These are phyloP conservation scores for Catonia carolina DNA, from an alignment of 2,888 invertebrate species.

Conservation along the genomic window DNA sequence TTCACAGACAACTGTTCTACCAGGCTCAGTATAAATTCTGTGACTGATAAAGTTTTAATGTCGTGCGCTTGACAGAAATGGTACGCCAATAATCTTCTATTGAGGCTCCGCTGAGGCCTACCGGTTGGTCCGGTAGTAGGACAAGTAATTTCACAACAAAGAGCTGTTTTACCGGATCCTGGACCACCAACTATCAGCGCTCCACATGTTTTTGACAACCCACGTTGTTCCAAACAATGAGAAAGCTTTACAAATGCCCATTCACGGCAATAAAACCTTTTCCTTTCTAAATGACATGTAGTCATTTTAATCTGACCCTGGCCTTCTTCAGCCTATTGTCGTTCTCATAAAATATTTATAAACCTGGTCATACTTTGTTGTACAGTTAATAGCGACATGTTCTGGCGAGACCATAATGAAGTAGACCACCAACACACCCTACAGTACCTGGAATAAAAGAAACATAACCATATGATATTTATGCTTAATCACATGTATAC, in stretches of 20 bases:
- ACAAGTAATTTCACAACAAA: constrained; percentile 71
- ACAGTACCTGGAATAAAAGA: too few species aligned
- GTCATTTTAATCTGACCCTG: constrained; percentile 22
- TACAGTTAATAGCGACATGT: too few species aligned
- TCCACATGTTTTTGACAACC: constrained; percentile 78
- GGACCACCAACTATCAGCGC: constrained; percentile 81
- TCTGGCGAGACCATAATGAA: too few species aligned
- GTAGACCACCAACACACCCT: too few species aligned
- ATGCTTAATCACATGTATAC: too few species aligned
- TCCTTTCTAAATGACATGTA: constrained; percentile 45
- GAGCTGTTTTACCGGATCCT: constrained; percentile 90
- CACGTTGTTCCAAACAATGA: constrained; percentile 83
- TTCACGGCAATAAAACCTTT: constrained; percentile 83
- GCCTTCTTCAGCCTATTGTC: constrained; percentile 1
- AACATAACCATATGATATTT: too few species aligned
- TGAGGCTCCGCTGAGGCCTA: constrained; percentile 63
- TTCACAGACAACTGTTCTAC: constrained; percentile 68
- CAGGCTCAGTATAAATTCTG: constrained; percentile 76
- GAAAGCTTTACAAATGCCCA: constrained; percentile 94
- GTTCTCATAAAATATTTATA: not conserved
- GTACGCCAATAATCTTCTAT: constrained; percentile 72
- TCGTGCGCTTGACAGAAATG: constrained; percentile 84
- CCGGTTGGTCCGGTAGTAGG: constrained; percentile 55
- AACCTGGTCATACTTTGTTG: too few species aligned
- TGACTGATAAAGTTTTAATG: constrained; percentile 75